Conservation (phyloP, 2,113 vertebrate genomes). For the Abramis brama region DNA sequence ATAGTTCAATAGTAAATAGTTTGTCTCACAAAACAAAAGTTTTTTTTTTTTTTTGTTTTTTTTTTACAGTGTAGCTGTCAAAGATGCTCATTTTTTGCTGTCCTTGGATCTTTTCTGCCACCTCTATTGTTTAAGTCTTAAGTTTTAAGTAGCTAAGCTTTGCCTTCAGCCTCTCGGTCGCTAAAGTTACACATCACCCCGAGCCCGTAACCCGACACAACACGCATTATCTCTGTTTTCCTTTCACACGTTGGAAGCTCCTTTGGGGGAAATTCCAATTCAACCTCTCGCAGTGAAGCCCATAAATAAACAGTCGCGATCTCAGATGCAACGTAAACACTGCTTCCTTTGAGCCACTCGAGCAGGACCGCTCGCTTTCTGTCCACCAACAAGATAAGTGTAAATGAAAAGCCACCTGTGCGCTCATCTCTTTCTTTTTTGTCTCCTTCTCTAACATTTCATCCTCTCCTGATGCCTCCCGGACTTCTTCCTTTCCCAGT, state of each 20-base stretch:
- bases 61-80: neutral
- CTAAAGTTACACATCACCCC: slow-evolving; percentile 37
- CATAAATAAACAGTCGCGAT: slow-evolving; percentile 42
- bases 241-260: slow-evolving; percentile 46
- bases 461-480: slow-evolving; percentile 56
- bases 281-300: slow-evolving; percentile 32
- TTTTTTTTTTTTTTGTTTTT: neutral
- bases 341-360: slow-evolving; percentile 38
- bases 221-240: slow-evolving; percentile 50
- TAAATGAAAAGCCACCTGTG: slow-evolving; percentile 52
- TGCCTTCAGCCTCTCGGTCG: slow-evolving; percentile 30
- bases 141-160: slow-evolving; percentile 47
- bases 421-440: slow-evolving; percentile 22
- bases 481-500: slow-evolving; percentile 66
- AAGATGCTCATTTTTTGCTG: slow-evolving; percentile 41
- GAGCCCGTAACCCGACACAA: slow-evolving; percentile 42
- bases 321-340: slow-evolving; percentile 52
- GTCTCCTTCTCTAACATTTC: slow-evolving; percentile 28
- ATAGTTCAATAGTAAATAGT: neutral
- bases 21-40: neutral
- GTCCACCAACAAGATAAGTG: slow-evolving; percentile 39
- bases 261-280: slow-evolving; percentile 49
- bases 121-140: slow-evolving; percentile 50
- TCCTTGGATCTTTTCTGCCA: slow-evolving; percentile 35
- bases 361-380: slow-evolving; percentile 41